Percentiles rank a stretch among this genome's conserved stretches.
Evolutionary conservation across 2,888 invertebrate genomes (phyloP).

Genomic region (Microctonus hyperodae): DNA sequence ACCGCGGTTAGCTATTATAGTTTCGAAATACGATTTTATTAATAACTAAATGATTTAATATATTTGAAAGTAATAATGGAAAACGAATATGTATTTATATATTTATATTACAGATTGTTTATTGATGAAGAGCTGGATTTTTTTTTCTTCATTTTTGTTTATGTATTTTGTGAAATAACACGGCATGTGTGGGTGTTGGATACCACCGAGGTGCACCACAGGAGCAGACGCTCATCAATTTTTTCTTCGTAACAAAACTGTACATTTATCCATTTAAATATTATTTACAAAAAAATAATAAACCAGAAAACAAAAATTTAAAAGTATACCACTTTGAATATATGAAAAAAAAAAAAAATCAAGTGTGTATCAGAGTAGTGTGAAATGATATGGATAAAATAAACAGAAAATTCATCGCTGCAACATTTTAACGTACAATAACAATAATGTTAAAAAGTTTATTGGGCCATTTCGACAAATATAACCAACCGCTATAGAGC

Average conservation of each 20-base stretch:
- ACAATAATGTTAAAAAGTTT: constrained; percentile 56
- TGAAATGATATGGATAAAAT: not conserved
- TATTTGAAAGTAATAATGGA: too few relatives aligned
- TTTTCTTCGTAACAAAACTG: constrained; percentile 11
- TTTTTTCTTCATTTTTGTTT: constrained; percentile 45
- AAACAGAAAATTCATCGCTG: constrained; percentile 51
- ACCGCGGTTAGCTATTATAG: too few relatives aligned
- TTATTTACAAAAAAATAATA: too few relatives aligned
- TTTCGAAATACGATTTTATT: too few relatives aligned
- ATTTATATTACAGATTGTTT: not conserved
- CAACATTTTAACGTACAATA: constrained; percentile 47
- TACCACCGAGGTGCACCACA: constrained; percentile 58
- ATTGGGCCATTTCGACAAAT: constrained; percentile 56
- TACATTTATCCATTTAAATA: not conserved
- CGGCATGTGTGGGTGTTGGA: constrained; percentile 61
- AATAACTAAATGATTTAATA: too few relatives aligned
- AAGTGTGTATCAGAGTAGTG: constrained; percentile 36
- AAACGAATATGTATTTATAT: too few relatives aligned
- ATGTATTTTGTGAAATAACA: constrained; percentile 59
- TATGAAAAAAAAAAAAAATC: constrained; percentile 3
- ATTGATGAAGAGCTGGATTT: constrained; percentile 2
- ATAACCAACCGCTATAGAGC: constrained; percentile 32
- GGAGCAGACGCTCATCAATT: constrained; percentile 35
- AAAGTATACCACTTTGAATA: not conserved
- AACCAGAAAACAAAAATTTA: constrained; percentile 9